A percentile compares a stretch with the other conserved stretches of the same genome.
These are phyloP conservation scores for Eubasilissa regina DNA, from an alignment of 1,140 invertebrate genomes.

Conservation along the genomic window DNA sequence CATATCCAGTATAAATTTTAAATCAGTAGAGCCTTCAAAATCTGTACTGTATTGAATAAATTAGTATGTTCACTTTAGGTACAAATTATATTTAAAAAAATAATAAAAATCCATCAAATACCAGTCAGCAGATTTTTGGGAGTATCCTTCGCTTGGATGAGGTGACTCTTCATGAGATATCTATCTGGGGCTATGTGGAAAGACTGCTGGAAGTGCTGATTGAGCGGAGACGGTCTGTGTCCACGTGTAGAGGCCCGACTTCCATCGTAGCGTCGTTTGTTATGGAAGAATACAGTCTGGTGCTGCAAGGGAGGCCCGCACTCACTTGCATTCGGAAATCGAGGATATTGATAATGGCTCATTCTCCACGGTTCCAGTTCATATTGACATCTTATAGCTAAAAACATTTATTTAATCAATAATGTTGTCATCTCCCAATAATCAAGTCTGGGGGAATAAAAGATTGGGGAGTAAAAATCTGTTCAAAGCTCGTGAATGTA, in stretches of 20 bases:
- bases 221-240: neutral
- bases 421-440: too few species aligned
- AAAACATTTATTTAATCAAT: neutral
- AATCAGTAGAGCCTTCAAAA: too few species aligned
- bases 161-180: slow-evolving; percentile 68
- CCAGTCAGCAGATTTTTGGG: slow-evolving; percentile 65
- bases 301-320: neutral
- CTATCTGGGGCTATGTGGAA: slow-evolving; percentile 66
- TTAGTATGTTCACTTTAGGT: too few species aligned
- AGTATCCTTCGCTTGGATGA: slow-evolving; percentile 64
- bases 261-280: slow-evolving; percentile 42
- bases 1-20: too few species aligned
- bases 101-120: neutral
- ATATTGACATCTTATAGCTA: neutral
- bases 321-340: neutral
- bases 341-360: neutral
- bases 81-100: neutral
- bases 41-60: too few species aligned
- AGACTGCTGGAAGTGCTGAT: neutral
- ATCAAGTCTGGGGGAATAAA: too few species aligned
- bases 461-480: too few species aligned
- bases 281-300: slow-evolving; percentile 39
- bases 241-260: slow-evolving; percentile 5
- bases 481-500: too few species aligned
- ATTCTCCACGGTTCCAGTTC: neutral